Percentiles rank a stretch among this genome's conserved stretches.
Conservation (phyloP, 23 tunicate species). For the Styela clava region DNA sequence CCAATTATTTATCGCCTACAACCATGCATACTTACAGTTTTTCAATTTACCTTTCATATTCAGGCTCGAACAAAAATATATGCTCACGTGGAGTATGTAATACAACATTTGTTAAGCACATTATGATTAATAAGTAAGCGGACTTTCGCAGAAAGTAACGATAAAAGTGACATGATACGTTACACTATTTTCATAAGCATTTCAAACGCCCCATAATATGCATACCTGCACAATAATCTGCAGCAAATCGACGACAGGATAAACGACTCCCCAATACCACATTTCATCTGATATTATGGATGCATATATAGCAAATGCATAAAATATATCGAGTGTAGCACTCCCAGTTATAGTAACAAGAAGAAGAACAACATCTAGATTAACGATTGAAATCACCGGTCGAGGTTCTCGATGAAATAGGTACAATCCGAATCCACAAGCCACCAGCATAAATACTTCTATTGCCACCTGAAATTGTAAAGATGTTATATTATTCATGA, state of each 20-base stretch:
- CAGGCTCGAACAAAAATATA: too few species aligned
- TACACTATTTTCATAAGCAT: too few species aligned
- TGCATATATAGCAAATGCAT: constrained; percentile 27
- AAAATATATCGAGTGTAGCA: constrained; percentile 36
- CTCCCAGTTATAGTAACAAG: constrained; percentile 48
- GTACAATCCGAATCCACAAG: constrained; percentile 50
- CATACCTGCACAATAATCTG: constrained; percentile 65
- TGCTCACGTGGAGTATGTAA: too few species aligned
- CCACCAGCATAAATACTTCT: constrained; percentile 32
- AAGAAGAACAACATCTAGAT: constrained; percentile 56
- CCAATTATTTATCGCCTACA: too few species aligned
- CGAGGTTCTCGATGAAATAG: constrained; percentile 34
- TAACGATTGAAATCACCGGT: constrained; percentile 16
- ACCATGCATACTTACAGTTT: too few species aligned
- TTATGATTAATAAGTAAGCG: too few species aligned
- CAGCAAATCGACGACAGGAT: constrained; percentile 42
- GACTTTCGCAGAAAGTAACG: too few species aligned
- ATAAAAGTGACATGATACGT: too few species aligned
- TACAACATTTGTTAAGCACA: too few species aligned
- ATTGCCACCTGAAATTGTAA: constrained; percentile 27
- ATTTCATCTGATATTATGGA: not conserved
- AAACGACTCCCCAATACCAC: constrained; percentile 33
- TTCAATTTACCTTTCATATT: too few species aligned
- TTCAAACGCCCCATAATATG: too few species aligned
- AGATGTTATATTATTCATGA: not conserved